phyloP scores from a whole-genome alignment of 64 coral and sea anemone species.

The Pocillopora verrucosa region DNA sequence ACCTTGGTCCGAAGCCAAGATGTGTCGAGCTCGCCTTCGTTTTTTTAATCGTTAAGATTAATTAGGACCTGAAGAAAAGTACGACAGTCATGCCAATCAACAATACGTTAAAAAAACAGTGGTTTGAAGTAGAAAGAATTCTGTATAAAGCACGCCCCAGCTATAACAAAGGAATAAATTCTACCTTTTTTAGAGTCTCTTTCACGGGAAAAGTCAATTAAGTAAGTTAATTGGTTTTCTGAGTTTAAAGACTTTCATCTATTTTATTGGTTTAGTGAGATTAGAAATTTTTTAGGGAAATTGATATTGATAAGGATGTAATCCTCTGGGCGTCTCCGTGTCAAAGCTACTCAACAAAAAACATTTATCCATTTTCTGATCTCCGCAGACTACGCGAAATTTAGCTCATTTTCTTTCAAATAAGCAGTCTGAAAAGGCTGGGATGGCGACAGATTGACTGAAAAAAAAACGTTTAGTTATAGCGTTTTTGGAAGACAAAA shows the following conservation, averaged over 20 bases:
- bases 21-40: too few species aligned
- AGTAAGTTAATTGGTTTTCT: background rate
- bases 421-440: background rate
- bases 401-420: too few species aligned
- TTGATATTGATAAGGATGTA: background rate
- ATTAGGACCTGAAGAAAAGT: too few species aligned
- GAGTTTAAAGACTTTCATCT: background rate
- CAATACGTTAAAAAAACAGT: too few species aligned
- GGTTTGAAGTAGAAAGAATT: too few species aligned
- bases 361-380: background rate
- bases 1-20: too few species aligned
- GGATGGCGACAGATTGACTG: too few species aligned
- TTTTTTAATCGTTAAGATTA: too few species aligned
- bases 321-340: background rate
- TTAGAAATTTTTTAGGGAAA: conserved; percentile 5
- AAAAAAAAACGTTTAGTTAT: too few species aligned
- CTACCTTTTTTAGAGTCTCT: background rate
- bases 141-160: background rate
- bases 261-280: conserved; percentile 18
- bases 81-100: too few species aligned
- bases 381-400: too few species aligned
- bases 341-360: background rate
- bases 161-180: background rate
- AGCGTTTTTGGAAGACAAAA: too few species aligned
- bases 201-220: background rate